These are phyloP conservation scores for Hirtodrosophila cameraria DNA, from an alignment of 2,888 invertebrate species.

Conservation along the genomic window DNA sequence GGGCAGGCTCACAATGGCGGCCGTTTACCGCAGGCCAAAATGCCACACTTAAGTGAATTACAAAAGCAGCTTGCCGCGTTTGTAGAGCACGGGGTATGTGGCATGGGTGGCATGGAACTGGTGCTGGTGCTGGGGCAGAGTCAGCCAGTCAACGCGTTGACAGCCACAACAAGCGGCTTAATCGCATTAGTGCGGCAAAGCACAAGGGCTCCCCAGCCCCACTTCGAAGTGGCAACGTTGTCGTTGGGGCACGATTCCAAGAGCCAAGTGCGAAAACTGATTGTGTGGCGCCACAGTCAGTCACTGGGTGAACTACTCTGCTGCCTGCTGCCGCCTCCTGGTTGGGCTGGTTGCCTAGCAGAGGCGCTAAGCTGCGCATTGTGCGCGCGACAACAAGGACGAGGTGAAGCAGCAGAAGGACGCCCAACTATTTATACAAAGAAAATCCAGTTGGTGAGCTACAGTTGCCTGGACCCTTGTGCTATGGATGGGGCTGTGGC, in stretches of 20 bases:
- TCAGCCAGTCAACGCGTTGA: constrained; percentile 79
- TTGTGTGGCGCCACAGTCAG: constrained; percentile 60
- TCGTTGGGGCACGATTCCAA: constrained; percentile 22
- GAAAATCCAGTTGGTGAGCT: constrained; percentile 54
- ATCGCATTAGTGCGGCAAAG: constrained; percentile 75
- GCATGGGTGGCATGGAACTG: constrained; percentile 1
- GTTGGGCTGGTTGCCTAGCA: constrained; percentile 5
- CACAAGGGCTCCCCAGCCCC: constrained; percentile 16
- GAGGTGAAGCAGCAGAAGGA: constrained; percentile 38
- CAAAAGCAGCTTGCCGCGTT: constrained; percentile 67
- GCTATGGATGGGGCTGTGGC: constrained; percentile 8
- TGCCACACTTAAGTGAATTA: constrained; percentile 81
- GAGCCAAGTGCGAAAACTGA: constrained; percentile 75
- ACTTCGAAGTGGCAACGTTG: constrained; percentile 19
- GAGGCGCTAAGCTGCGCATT: constrained; percentile 66
- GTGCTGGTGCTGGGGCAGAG: constrained; percentile 23
- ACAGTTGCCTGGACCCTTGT: constrained; percentile 25
- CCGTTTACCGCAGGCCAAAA: constrained; percentile 77
- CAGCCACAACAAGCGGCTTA: constrained; percentile 82
- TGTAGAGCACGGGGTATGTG: neutral
- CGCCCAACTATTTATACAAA: constrained; percentile 75
- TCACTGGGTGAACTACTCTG: constrained; percentile 15
- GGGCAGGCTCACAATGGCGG: constrained; percentile 56
- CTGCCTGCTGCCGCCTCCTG: constrained; percentile 6
- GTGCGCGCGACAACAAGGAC: constrained; percentile 47